phyloP scores from a whole-genome alignment of 2,113 vertebrate species.

The Chloroceryle aenea region DNA sequence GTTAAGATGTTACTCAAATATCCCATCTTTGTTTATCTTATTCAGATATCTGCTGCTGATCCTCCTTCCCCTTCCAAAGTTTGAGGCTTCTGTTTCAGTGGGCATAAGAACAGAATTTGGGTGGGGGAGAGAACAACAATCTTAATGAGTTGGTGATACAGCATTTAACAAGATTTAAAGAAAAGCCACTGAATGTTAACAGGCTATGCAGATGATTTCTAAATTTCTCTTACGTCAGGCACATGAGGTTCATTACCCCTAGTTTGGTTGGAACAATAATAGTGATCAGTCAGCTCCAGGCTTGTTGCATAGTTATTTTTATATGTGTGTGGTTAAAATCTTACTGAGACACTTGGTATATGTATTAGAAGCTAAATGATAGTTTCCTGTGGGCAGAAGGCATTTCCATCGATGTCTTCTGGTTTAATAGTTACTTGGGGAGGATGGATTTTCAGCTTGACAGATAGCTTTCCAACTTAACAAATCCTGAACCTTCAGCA shows the following conservation, averaged over 20 bases:
- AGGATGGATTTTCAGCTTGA: not conserved
- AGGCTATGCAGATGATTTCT: not conserved
- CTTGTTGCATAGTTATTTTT: not conserved
- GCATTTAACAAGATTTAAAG: not conserved
- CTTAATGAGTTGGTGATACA: not conserved
- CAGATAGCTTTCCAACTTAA: not conserved
- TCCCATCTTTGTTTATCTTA: not conserved
- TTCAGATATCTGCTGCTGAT: fast-evolving
- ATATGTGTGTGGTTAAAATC: not conserved
- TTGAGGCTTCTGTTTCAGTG: not conserved
- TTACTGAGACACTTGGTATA: fast-evolving
- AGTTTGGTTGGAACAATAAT: not conserved
- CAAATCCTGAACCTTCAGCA: not conserved
- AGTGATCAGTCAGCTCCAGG: not conserved
- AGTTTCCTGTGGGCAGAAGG: not conserved
- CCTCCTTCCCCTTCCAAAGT: not conserved
- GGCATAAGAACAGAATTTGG: not conserved
- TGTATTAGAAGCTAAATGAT: not conserved
- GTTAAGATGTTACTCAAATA: not conserved
- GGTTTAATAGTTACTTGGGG: not conserved
- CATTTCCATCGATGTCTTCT: not conserved
- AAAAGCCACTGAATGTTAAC: not conserved
- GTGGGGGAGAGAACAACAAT: not conserved
- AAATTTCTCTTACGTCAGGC: not conserved
- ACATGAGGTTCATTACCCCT: not conserved